Evolutionary conservation across 2,797 vertebrate species (phyloP), one percentile per base, ranked within the genome.

Genomic region (Myripristis jacobus): DNA sequence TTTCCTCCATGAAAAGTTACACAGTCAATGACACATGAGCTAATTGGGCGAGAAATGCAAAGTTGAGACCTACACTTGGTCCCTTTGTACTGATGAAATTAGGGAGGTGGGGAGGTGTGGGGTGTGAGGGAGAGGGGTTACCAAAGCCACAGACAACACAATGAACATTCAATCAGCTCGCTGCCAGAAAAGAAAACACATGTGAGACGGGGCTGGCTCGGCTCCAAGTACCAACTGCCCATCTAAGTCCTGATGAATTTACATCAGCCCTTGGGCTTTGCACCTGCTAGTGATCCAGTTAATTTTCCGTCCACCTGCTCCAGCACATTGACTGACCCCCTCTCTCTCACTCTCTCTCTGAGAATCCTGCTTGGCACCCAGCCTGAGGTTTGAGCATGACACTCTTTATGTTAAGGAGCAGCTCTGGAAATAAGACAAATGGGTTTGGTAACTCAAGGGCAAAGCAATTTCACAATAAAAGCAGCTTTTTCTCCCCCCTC

Each of bases 231-330:
- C 89, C 89, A 88, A 91, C 83, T 88, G 84, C 79, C 88, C 91
- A 89, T 92, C 90, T 79, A 87, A 88, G 79, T 89, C 89, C 89
- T 82, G 87, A 90, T 88, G 86, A 85, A 91, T 90, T 90, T 86
- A 87, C 89, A 92, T 90, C 89, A 88, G 88, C 91, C 90, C 86
- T 57, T n/a, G 79, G 90, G 88, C 81, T 86, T 85, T 93, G 88
- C 92, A 93, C 92, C 92, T 94, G 93, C 90, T 91, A 80, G 86
- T 85, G 90, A 92, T 88, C 83, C 82, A 82, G 67, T 88, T 88
- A n/a, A 89, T 89, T 86, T 88, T 85, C 80, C 53, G 53, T 92
- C 91, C 92, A 93, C 91, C 92, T 92, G 93, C 89, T 92, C 80
- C 87, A 77, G 76, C 86, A 84, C 76, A 80, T 46, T 66, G 78